Conservation (phyloP, 2,888 invertebrate genomes). For the Dioctria linearis region DNA sequence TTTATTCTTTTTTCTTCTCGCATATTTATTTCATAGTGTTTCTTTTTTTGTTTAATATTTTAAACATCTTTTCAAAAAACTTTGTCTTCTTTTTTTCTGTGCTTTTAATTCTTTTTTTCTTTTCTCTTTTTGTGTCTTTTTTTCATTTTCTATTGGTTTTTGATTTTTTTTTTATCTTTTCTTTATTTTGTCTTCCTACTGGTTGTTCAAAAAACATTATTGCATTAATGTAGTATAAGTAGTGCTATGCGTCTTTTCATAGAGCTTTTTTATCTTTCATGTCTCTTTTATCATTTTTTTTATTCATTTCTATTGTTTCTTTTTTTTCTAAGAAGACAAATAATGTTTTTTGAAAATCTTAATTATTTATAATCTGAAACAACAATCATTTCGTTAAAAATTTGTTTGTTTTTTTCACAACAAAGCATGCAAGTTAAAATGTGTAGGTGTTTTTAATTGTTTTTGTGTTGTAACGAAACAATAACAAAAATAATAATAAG, state of each 20-base stretch:
- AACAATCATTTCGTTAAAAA: slow-evolving; percentile 60
- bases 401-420: slow-evolving; percentile 26
- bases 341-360: slow-evolving; percentile 70
- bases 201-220: slow-evolving; percentile 71
- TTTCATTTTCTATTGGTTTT: slow-evolving; percentile 29
- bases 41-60: slow-evolving; percentile 48
- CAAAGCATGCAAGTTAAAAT: too few species aligned
- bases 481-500: too few species aligned
- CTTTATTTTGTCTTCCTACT: slow-evolving; percentile 33
- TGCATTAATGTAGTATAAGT: slow-evolving; percentile 63
- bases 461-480: too few species aligned
- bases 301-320: slow-evolving; percentile 62
- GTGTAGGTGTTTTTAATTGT: too few species aligned
- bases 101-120: slow-evolving; percentile 30
- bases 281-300: slow-evolving; percentile 63
- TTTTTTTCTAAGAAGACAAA: slow-evolving; percentile 68
- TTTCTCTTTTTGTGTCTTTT: slow-evolving; percentile 1
- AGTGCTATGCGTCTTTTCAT: slow-evolving; percentile 62
- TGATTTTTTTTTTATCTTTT: slow-evolving; percentile 46
- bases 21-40: slow-evolving; percentile 28
- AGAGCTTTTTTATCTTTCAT: slow-evolving; percentile 61
- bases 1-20: slow-evolving; percentile 54
- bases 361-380: slow-evolving; percentile 71
- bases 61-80: slow-evolving; percentile 43
- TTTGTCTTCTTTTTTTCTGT: slow-evolving; percentile 45